Evolutionary conservation across 2,113 vertebrate genomes (phyloP), one percentile per base, ranked within the genome.

Genomic region (Meriones unguiculatus): DNA sequence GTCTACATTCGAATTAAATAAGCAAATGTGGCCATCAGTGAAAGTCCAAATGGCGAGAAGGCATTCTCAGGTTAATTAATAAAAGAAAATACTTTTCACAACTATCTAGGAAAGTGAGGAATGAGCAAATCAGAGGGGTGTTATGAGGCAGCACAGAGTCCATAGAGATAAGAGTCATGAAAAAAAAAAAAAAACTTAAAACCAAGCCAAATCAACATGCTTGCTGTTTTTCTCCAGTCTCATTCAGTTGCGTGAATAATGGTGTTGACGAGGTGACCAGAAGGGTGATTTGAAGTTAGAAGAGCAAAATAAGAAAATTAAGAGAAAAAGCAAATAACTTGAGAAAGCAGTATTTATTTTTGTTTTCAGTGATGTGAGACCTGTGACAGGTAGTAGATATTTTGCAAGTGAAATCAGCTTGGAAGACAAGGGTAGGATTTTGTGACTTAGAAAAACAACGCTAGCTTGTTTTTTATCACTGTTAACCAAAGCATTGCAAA

Each of bases 401-500:
- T 96, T 41, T 80, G 4, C 25, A 85, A 95, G 67, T 35, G 20
- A 62, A 86, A 92, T 35, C 11, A 69, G 59, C 59, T 94, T 90
- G 41, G 89, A 91, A 92, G 46, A 59, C 28, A 72, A 72, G 28
- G 54, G 41, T 50, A 35, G 11, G 64, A 28, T 54, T 38, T 54
- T 59, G 80, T 75, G 38, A 80, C 30, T 90, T 73, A 73, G 50
- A 67, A 95, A 87, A 12, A 93, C 46, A 50, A 24, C 25, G 25
- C 35, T 57, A 35, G 38, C 11, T 30, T 92, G 5, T 41, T 78
- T 78, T 38, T 77, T 77, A 38, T 91, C 80, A 57, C 54, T 70
- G 9, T 89, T 94, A 97, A 22, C 25, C 67, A 89, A 13, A 28
- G 92, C 2, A 54, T 91, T 93, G 64, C 75, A 89, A 84, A 91